Evolutionary conservation across 2,113 vertebrate genomes (phyloP).

Genomic region (Microcebus griseorufus): DNA sequence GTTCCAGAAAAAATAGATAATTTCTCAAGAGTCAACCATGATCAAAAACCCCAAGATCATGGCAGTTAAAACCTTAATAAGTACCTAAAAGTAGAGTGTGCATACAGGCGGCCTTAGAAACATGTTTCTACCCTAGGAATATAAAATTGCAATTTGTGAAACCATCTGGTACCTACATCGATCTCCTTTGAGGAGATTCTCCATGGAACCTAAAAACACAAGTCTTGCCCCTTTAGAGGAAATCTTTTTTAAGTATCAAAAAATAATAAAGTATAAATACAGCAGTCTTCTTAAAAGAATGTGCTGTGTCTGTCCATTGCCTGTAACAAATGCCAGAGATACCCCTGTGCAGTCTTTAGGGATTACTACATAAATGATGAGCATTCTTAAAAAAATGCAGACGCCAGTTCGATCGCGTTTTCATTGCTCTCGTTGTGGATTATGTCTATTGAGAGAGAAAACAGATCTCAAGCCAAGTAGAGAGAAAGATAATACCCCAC

Average conservation of each 20-base stretch:
- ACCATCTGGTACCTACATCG: not conserved
- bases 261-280: not conserved
- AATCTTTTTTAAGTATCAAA: not conserved
- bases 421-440: not conserved
- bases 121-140: not conserved
- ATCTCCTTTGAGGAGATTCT: not conserved
- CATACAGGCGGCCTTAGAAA: not conserved
- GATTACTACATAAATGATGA: not conserved
- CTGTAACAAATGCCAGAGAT: not conserved
- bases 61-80: not conserved
- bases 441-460: conserved; percentile 36
- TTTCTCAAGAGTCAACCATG: not conserved
- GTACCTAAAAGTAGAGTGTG: not conserved
- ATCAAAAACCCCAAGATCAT: not conserved
- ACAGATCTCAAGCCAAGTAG: conserved; percentile 25
- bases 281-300: conserved; percentile 4
- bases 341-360: not conserved
- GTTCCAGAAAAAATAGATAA: not conserved
- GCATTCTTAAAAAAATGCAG: not conserved
- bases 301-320: not conserved
- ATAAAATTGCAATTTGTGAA: not conserved
- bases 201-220: not conserved
- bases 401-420: not conserved
- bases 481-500: conserved; percentile 38
- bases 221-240: not conserved